phyloP scores from a whole-genome alignment of 2,113 vertebrate species.

The Ammospiza caudacuta region DNA sequence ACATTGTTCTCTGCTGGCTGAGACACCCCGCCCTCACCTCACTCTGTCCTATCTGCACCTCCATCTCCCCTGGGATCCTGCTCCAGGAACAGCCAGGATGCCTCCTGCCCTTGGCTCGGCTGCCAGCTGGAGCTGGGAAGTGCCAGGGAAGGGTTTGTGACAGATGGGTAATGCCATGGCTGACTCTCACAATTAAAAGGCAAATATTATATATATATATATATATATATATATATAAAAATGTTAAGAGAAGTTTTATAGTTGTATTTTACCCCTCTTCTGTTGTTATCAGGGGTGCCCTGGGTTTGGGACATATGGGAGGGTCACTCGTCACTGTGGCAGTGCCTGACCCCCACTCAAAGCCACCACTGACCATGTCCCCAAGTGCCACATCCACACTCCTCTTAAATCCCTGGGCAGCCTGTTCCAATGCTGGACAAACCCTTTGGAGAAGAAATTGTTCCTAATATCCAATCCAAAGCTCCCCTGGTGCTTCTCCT shows the following conservation, averaged over 20 bases:
- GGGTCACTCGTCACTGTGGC: no score
- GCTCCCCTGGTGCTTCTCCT: background rate
- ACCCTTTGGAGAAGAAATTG: no score
- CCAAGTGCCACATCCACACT: no score
- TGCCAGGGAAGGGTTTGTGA: background rate
- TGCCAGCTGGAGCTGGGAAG: background rate
- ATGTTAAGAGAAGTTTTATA: no score
- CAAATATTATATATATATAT: no score
- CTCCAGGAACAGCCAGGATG: background rate
- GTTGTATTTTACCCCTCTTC: no score
- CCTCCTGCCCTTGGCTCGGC: background rate
- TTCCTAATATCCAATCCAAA: background rate
- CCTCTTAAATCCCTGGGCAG: background rate
- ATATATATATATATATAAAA: background rate
- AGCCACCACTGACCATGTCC: background rate
- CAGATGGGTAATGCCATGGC: no score
- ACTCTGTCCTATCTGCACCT: background rate
- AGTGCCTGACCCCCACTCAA: background rate
- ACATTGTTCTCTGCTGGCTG: background rate
- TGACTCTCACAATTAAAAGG: no score
- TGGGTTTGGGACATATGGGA: no score
- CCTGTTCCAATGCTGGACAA: background rate
- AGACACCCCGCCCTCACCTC: fast-evolving
- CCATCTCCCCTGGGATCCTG: background rate
- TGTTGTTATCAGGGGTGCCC: no score